A percentile compares a stretch with the other conserved stretches of the same genome.
Conservation (phyloP, 2,888 invertebrate species). For the Aplocera efformata region DNA sequence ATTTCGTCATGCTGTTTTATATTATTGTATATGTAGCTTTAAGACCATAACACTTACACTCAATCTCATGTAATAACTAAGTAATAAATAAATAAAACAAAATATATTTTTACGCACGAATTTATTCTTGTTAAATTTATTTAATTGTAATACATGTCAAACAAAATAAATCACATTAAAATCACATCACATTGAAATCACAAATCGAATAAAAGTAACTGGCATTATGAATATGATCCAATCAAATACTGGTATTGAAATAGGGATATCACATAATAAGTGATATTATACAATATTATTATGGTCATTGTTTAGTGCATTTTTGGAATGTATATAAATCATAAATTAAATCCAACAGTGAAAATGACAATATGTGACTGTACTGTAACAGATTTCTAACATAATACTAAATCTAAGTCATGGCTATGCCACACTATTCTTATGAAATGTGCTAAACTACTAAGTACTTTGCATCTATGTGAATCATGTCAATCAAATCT, state of each 20-base stretch:
- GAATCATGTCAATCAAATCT: background rate
- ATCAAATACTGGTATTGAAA: conserved; percentile 37
- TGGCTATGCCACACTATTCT: conserved; percentile 40
- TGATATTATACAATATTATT: background rate
- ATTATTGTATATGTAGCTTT: no score
- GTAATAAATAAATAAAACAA: conserved; percentile 8
- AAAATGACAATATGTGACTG: background rate
- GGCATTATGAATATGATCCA: conserved; percentile 21
- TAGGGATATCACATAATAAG: conserved; percentile 32
- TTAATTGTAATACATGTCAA: conserved; percentile 16
- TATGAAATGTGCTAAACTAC: conserved; percentile 2
- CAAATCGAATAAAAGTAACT: conserved; percentile 19
- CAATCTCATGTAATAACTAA: no score
- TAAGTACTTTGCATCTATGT: background rate
- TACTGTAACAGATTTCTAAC: conserved; percentile 1
- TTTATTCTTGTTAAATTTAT: conserved; percentile 23
- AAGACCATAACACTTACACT: no score
- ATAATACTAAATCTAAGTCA: conserved; percentile 36
- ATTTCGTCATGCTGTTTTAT: no score
- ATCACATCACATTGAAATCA: conserved; percentile 27
- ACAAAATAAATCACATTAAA: conserved; percentile 10
- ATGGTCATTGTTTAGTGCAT: conserved; percentile 1
- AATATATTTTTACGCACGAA: conserved; percentile 21
- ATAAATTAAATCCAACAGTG: background rate
- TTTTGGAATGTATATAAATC: conserved; percentile 23